Evolutionary conservation across 2,888 invertebrate species (phyloP), one percentile per base, ranked within the genome.

Genomic region (Crematogaster levior): DNA sequence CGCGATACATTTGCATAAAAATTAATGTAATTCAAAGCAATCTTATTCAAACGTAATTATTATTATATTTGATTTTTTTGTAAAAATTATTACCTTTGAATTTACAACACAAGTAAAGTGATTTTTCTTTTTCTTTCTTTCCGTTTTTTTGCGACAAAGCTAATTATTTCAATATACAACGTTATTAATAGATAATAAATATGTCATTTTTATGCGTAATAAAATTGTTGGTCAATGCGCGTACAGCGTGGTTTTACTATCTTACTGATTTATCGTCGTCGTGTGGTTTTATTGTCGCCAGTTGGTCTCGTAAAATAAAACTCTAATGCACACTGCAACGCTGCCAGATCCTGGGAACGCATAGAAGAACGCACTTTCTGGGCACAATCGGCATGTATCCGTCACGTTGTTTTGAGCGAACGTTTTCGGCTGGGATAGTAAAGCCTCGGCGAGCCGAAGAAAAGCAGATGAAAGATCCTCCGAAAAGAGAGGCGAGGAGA

Each of bases 361-460:
- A 37, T 37, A 51, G 51, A 37, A 27, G 40, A 65, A 51, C 51
- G 65, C 40, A 70, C 34, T 56, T 68, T 56, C 30, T 56, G 18
- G 70, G 43, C 40, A 24, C 24, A 40, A 40, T 18, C 53, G 18
- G 15, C 15, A 21, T 56, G 72, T 66, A 83, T 70, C 72, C 84
- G 90, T 88, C 93, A 93, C 92, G 93, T 91, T 92, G 88, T 92
- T 92, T 77, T 89, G 90, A 88, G 88, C 92, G 85, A 88, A 94
- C 89, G 92, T 94, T 94, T 94, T 94, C 86, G 89, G 91, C 65
- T 84, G 86, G 87, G 93, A 88, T 92, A 93, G 93, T 93, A 92
- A 75, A n/a, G n/a, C n/a, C n/a, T n/a, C n/a, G n/a, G 81, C 84
- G 87, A 86, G 86, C 70, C 81, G 85, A 83, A 83, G 87, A 84